These are phyloP conservation scores for Epinotia demarniana DNA, from an alignment of 2,888 invertebrate genomes.

Conservation along the genomic window DNA sequence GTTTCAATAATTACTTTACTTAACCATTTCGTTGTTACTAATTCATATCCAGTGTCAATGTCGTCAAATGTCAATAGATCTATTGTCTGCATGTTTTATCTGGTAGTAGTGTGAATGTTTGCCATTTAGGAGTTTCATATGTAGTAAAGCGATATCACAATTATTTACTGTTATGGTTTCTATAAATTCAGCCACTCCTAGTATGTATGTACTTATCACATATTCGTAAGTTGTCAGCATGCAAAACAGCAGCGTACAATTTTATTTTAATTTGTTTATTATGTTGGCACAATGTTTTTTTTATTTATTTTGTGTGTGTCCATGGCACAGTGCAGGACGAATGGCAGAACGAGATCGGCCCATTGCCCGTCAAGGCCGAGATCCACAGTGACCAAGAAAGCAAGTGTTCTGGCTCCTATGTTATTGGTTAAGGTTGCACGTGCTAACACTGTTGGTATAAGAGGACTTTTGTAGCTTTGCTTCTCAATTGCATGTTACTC, in stretches of 20 bases:
- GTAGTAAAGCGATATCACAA: not conserved
- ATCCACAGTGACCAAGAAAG: conserved; percentile 72
- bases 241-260: conserved; percentile 45
- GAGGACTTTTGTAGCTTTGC: not conserved
- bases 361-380: conserved; percentile 62
- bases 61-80: not conserved
- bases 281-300: conserved; percentile 48
- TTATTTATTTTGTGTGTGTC: conserved; percentile 55
- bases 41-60: too few species aligned
- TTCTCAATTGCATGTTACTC: not conserved
- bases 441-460: conserved; percentile 18
- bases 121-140: not conserved
- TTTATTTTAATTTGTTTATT: conserved; percentile 44
- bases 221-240: not conserved
- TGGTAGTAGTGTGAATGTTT: not conserved
- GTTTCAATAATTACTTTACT: too few species aligned
- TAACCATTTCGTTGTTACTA: too few species aligned
- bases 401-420: conserved; percentile 61
- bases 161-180: not conserved
- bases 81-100: not conserved
- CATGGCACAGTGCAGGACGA: conserved; percentile 65
- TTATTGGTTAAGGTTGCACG: conserved; percentile 29
- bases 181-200: not conserved
- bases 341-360: conserved; percentile 54
- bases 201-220: not conserved